Base-by-base conservation (phyloP, 2,797 vertebrate species). In the Gouania willdenowi region DNA sequence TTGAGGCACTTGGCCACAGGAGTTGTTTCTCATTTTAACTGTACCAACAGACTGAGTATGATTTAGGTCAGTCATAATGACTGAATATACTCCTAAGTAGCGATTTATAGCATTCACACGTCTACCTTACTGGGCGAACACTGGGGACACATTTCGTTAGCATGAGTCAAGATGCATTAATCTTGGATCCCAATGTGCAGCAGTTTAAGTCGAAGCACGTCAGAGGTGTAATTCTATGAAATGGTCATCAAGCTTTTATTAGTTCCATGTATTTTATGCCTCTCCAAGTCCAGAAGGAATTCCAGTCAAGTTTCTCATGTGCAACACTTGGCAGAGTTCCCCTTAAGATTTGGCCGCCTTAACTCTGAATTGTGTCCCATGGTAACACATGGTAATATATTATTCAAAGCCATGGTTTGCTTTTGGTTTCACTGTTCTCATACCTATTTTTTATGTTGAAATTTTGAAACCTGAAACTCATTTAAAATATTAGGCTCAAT, bases 341-440 rank as follows among this genome's bases (percentile, higher is more conserved):
- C 25, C 19, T 23, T 47, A 53, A 61, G 26, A 66, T 43, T 60
- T 82, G 77, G 67, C 63, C 50, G 36, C 27, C 17, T 33, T 50
- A 37, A 26, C 59, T 69, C 71, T 77, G 56, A 61, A 53, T 42
- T 48, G 40, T 24, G 25, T 68, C 71, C 64, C 41, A 31, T 33
- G 45, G 59, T 40, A 45, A 63, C 60, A 64, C 35, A 38, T 51
- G 47, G 61, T 63, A 64, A 82, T 79, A 43, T 66, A 81, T 79
- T 53, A 68, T 50, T 59, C 47, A 34, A 25, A 44, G 52, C 31
- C 41, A 48, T n/a, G n/a, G 32, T 6, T 32, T 50, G 26, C 25
- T 66, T 73, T 67, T 49, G 54, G 50, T 40, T 23, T 49, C 57
- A 41, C 27, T 39, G 18, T 13, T 41, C 28, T 46, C 15, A 2